These are phyloP conservation scores for Phylloscopus collybita DNA, from an alignment of 2,797 vertebrate species.

Conservation along the genomic window DNA sequence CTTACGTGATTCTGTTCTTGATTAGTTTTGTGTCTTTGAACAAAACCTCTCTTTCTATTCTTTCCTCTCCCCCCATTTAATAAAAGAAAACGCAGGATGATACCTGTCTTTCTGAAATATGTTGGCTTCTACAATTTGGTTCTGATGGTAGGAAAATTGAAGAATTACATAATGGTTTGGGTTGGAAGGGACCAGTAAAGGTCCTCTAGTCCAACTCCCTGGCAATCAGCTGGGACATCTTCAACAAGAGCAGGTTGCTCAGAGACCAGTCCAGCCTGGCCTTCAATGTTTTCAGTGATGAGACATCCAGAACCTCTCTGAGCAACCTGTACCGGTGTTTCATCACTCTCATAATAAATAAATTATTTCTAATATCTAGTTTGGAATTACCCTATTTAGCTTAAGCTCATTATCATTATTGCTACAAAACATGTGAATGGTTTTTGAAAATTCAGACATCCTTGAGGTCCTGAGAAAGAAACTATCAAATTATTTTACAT, in stretches of 20 bases:
- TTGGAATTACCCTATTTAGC: neutral
- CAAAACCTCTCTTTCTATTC: neutral
- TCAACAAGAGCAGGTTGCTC: neutral
- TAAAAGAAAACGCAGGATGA: neutral
- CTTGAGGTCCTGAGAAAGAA: neutral
- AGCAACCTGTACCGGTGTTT: neutral
- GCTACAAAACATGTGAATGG: neutral
- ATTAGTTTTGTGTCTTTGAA: neutral
- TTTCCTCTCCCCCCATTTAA: neutral
- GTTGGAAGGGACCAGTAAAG: neutral
- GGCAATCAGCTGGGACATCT: neutral
- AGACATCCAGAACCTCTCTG: no score
- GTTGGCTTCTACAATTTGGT: neutral
- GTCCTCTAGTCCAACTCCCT: rapidly evolving
- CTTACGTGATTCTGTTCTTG: neutral
- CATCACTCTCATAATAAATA: neutral
- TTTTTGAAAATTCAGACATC: neutral
- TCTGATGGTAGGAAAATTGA: neutral
- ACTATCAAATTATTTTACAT: neutral
- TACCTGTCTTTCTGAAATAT: neutral
- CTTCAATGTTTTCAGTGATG: neutral
- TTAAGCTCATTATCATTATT: neutral
- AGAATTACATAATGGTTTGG: neutral
- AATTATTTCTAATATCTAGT: neutral
- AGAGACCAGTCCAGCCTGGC: neutral